Conservation (phyloP, 1,140 invertebrate genomes). For the Cheumatopsyche charites region DNA sequence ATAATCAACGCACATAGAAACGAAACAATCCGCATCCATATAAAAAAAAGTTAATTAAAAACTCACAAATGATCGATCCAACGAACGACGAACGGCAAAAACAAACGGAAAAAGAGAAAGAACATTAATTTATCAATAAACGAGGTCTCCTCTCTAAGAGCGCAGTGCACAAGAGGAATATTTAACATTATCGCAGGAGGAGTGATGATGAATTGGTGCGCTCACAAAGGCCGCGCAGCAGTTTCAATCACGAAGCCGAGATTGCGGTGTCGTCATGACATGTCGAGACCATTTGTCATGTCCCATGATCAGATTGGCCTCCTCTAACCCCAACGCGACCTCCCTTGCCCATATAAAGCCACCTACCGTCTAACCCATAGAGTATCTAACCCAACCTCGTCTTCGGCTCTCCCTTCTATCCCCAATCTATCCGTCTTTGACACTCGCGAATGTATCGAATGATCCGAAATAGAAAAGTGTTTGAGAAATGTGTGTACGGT, state of each 20-base stretch:
- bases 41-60: neutral
- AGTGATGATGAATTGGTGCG: constrained; percentile 23
- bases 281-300: constrained; percentile 38
- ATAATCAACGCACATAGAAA: too few relatives aligned
- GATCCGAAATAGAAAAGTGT: neutral
- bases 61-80: constrained; percentile 3
- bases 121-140: too few relatives aligned
- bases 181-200: neutral
- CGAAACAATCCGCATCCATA: too few relatives aligned
- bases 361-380: too few relatives aligned
- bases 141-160: too few relatives aligned
- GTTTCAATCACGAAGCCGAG: constrained; percentile 39
- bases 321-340: constrained; percentile 8
- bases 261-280: constrained; percentile 40
- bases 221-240: constrained; percentile 25
- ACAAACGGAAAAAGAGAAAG: too few relatives aligned
- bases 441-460: neutral
- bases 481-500: neutral
- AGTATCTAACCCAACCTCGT: neutral
- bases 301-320: constrained; percentile 37
- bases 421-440: neutral
- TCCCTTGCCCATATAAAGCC: neutral
- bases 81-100: neutral
- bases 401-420: neutral
- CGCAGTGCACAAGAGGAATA: too few relatives aligned